phyloP scores from a whole-genome alignment of 2,797 vertebrate genomes.

The Siniperca scherzeri region DNA sequence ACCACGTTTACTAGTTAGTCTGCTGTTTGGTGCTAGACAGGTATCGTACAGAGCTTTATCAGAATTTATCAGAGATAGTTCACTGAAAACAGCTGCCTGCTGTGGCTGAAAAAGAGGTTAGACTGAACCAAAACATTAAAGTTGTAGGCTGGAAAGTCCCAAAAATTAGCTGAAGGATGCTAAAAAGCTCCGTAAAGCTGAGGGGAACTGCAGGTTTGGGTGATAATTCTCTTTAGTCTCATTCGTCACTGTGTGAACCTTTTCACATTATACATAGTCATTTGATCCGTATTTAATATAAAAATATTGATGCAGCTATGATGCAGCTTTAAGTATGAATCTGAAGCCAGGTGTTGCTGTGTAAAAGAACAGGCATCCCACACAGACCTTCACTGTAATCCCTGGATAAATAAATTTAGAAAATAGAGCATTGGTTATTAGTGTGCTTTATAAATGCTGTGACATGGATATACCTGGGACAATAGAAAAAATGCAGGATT shows the following conservation, averaged over 20 bases:
- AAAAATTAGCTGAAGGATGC: background rate
- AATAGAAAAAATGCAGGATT: constrained; percentile 6
- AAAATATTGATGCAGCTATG: constrained; percentile 4
- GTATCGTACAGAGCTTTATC: background rate
- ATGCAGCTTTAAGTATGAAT: background rate
- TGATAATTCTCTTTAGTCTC: background rate
- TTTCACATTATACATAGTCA: background rate
- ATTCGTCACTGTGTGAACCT: background rate
- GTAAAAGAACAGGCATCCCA: background rate
- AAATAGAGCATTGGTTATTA: background rate
- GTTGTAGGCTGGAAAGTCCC: background rate
- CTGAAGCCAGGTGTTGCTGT: background rate
- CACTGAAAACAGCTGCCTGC: background rate
- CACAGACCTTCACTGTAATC: background rate
- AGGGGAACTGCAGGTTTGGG: background rate
- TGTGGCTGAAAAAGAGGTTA: background rate
- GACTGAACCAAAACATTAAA: background rate
- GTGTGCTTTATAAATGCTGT: constrained; percentile 10
- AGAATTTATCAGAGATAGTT: background rate
- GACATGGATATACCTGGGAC: background rate
- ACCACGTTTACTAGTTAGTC: background rate
- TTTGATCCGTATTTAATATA: background rate
- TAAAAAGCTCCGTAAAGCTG: background rate
- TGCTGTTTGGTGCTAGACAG: background rate
- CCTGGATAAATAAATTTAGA: background rate